Evolutionary conservation across 2,797 vertebrate genomes (phyloP).

Genomic region (Cirrhinus molitorella): DNA sequence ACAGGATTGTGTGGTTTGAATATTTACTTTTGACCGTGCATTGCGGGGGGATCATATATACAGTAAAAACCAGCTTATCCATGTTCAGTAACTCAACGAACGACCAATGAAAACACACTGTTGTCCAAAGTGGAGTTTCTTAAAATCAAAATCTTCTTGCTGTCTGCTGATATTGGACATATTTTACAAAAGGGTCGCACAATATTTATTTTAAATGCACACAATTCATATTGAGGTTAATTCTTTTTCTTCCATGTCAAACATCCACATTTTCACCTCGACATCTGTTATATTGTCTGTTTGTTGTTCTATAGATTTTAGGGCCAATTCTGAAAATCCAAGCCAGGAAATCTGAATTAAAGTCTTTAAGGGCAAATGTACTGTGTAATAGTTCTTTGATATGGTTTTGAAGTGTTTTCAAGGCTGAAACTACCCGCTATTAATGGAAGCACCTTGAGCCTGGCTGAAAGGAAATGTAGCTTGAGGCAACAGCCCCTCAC

Average conservation of each 20-base stretch:
- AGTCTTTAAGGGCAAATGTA: slow-evolving; percentile 68
- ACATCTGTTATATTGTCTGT: slow-evolving; percentile 61
- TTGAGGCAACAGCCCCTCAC: slow-evolving; percentile 62
- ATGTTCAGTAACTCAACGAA: slow-evolving; percentile 41
- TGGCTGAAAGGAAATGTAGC: slow-evolving; percentile 60
- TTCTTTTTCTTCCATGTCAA: background rate
- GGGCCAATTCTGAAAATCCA: slow-evolving; percentile 51
- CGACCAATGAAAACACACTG: slow-evolving; percentile 54
- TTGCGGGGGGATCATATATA: slow-evolving; percentile 46
- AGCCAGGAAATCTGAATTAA: slow-evolving; percentile 78
- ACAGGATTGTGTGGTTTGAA: slow-evolving; percentile 39
- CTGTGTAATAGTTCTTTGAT: slow-evolving; percentile 69
- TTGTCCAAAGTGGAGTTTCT: slow-evolving; percentile 41
- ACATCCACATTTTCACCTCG: slow-evolving; percentile 40
- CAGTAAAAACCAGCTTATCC: slow-evolving; percentile 50
- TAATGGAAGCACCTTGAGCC: slow-evolving; percentile 69
- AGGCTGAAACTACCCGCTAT: slow-evolving; percentile 72
- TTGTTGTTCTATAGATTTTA: slow-evolving; percentile 70
- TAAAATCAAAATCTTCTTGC: slow-evolving; percentile 39
- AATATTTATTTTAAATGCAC: slow-evolving; percentile 21
- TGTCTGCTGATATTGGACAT: slow-evolving; percentile 37
- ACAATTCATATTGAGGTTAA: slow-evolving; percentile 32
- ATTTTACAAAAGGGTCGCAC: slow-evolving; percentile 35
- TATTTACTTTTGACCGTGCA: slow-evolving; percentile 50
- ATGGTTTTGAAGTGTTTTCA: slow-evolving; percentile 73